Conservation (phyloP, 2,888 invertebrate species). For the Cancer borealis region DNA sequence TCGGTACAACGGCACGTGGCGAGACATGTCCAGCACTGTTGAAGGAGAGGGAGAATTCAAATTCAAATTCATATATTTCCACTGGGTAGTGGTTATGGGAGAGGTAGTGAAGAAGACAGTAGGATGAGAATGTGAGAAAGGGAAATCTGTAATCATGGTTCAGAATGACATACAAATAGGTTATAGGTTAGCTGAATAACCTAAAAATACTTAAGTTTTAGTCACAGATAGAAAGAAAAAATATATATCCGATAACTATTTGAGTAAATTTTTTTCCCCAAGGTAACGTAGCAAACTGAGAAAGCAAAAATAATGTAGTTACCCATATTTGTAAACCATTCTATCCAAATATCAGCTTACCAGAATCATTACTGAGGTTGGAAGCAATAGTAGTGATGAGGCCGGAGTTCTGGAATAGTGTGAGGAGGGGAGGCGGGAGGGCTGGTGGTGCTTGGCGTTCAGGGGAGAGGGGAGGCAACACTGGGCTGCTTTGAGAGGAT, state of each 20-base stretch:
- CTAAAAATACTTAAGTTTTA: neutral
- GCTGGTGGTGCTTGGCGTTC: conserved; percentile 63
- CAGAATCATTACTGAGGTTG: conserved; percentile 94
- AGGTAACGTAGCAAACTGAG: too few relatives aligned
- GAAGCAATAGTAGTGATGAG: conserved; percentile 93
- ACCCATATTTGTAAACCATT: neutral
- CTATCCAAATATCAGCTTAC: conserved; percentile 80
- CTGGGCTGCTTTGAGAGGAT: conserved; percentile 13
- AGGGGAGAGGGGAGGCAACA: conserved; percentile 58
- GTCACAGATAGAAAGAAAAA: neutral
- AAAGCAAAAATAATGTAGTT: neutral
- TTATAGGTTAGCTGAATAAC: neutral
- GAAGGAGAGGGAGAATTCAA: neutral
- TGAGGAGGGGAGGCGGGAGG: conserved; percentile 87
- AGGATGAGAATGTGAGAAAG: neutral
- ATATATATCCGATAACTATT: neutral
- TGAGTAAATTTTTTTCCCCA: too few relatives aligned
- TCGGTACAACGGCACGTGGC: conserved; percentile 95
- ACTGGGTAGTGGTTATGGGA: too few relatives aligned
- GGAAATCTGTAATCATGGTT: neutral
- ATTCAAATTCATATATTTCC: too few relatives aligned
- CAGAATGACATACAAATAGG: neutral
- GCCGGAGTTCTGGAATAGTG: conserved; percentile 89
- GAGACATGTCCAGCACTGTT: conserved; percentile 95
- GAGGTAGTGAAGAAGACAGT: too few relatives aligned